phyloP scores from a whole-genome alignment of 2,888 invertebrate species.

The Campoplex nolae region DNA sequence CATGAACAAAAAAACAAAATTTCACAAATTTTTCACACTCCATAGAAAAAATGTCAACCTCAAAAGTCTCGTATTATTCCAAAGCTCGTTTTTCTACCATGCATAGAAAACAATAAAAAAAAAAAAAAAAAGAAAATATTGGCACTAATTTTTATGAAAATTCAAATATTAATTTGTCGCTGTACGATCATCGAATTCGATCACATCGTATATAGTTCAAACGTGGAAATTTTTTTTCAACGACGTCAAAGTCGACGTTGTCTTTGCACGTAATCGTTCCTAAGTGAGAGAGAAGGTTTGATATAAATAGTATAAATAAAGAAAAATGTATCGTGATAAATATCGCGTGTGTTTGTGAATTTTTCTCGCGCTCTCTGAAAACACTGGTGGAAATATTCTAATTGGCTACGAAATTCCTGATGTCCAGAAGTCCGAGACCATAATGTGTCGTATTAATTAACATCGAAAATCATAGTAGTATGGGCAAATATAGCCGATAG shows the following conservation, averaged over 20 bases:
- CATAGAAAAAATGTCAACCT: neutral
- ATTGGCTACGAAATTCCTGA: constrained; percentile 80
- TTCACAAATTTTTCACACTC: neutral
- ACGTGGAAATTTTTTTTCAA: neutral
- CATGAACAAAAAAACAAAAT: neutral
- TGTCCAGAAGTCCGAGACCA: constrained; percentile 78
- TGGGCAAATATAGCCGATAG: constrained; percentile 61
- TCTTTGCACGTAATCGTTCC: neutral
- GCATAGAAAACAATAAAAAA: neutral
- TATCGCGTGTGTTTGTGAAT: constrained; percentile 52
- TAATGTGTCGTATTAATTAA: constrained; percentile 77
- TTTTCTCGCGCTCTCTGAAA: constrained; percentile 50
- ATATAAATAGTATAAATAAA: constrained; percentile 24
- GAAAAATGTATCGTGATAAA: neutral
- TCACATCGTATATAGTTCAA: neutral
- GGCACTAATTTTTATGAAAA: neutral
- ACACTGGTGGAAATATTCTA: constrained; percentile 75
- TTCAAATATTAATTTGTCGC: neutral
- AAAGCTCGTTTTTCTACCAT: neutral
- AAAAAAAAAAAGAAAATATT: neutral
- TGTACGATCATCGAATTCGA: neutral
- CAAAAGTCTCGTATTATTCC: neutral
- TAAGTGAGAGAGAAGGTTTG: constrained; percentile 10
- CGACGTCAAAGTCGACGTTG: neutral
- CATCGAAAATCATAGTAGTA: constrained; percentile 75